phyloP scores from a whole-genome alignment of 2,888 invertebrate species.

The Eulithis prunata region DNA sequence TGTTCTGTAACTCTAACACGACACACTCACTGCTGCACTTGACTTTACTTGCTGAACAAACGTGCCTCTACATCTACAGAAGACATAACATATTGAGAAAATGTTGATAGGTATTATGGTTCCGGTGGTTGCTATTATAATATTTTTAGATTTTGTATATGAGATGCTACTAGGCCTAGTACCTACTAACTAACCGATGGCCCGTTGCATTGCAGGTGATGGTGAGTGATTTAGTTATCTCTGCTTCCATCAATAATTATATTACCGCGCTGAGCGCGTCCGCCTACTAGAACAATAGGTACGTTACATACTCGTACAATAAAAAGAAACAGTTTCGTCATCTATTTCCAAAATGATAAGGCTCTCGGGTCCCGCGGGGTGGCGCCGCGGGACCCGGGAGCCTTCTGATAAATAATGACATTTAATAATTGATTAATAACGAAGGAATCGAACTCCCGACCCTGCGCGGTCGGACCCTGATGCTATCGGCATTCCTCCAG shows the following conservation, averaged over 20 bases:
- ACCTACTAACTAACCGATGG: no score
- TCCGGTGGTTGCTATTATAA: no score
- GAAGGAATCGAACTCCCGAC: constrained; percentile 41
- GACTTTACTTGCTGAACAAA: constrained; percentile 7
- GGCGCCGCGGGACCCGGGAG: constrained; percentile 50
- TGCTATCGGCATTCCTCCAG: constrained; percentile 43
- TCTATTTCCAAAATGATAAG: constrained; percentile 2
- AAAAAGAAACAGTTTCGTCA: background rate
- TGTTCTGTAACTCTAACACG: constrained; percentile 7
- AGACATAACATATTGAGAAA: no score
- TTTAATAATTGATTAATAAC: constrained; percentile 77
- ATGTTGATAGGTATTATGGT: no score
- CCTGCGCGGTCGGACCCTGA: constrained; percentile 45
- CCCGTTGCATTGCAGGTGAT: no score
- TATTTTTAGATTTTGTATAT: no score
- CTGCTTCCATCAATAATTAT: no score
- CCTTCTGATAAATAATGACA: constrained; percentile 70
- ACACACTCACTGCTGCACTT: background rate
- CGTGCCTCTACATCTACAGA: background rate
- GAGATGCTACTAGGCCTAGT: no score
- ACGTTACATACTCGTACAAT: no score
- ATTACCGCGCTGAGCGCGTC: no score
- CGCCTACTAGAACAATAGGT: no score
- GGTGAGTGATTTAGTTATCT: no score
- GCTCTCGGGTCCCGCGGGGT: constrained; percentile 32